These are phyloP conservation scores for Typhlichthys subterraneus DNA, from an alignment of 2,797 vertebrate species.

Conservation along the genomic window DNA sequence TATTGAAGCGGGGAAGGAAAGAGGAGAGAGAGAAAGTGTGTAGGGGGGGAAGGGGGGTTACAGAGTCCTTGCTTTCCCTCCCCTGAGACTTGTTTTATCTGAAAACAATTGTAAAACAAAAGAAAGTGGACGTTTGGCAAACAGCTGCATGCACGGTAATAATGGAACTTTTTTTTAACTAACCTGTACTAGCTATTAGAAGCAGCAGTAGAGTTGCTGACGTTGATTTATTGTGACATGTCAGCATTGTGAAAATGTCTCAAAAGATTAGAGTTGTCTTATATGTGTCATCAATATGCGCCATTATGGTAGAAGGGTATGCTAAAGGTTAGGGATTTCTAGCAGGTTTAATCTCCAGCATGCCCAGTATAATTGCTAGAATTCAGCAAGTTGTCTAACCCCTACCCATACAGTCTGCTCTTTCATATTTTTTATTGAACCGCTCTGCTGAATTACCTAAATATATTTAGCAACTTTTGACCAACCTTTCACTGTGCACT, in stretches of 20 bases:
- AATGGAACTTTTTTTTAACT: conserved; percentile 49
- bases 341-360: too few relatives aligned
- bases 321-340: too few relatives aligned
- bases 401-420: too few relatives aligned
- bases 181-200: conserved; percentile 58
- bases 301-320: conserved; percentile 41
- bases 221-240: conserved; percentile 71
- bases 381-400: too few relatives aligned
- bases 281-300: conserved; percentile 53
- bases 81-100: conserved; percentile 66
- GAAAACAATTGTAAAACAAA: conserved; percentile 63
- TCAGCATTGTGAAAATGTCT: conserved; percentile 71
- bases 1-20: conserved; percentile 57
- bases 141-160: conserved; percentile 58
- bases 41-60: conserved; percentile 50
- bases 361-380: not conserved
- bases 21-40: conserved; percentile 6
- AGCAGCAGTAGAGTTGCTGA: conserved; percentile 47
- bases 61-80: conserved; percentile 51
- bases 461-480: conserved; percentile 21
- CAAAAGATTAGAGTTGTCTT: conserved; percentile 59
- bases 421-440: too few relatives aligned
- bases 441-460: too few relatives aligned
- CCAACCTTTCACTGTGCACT: conserved; percentile 25
- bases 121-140: conserved; percentile 71